These are phyloP conservation scores for Melanocharis versteri DNA, from an alignment of 2,113 vertebrate genomes.

Conservation along the genomic window DNA sequence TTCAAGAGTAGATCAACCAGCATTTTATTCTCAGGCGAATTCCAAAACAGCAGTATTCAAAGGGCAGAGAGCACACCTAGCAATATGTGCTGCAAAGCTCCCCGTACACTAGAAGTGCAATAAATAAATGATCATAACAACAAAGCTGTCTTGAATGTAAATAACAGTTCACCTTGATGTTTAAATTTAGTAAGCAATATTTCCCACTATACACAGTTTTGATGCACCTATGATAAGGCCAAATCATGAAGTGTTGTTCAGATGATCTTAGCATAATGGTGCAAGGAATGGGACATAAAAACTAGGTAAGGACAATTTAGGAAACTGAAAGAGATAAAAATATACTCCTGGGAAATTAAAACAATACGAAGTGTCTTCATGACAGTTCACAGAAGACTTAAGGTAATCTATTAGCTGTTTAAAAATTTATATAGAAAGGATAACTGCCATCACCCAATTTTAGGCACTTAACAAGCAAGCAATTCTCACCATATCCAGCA, in stretches of 20 bases:
- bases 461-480: background rate
- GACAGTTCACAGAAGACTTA: background rate
- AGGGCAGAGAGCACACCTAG: background rate
- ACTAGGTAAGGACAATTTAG: background rate
- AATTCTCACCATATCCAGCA: background rate
- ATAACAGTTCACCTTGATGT: background rate
- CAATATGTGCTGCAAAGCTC: background rate
- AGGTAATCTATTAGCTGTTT: background rate
- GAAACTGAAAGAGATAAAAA: background rate
- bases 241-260: background rate
- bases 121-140: slow-evolving; percentile 42
- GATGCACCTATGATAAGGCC: background rate
- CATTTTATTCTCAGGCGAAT: background rate
- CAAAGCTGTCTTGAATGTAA: background rate
- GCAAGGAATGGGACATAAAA: background rate
- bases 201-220: background rate
- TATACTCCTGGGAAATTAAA: background rate
- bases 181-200: background rate
- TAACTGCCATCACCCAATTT: background rate
- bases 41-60: background rate
- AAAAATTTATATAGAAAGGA: background rate
- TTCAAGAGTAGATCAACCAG: background rate
- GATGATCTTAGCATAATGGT: background rate
- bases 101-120: background rate
- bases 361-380: background rate